phyloP scores from a whole-genome alignment of 2,888 invertebrate species.

The Poecilus cupreus region DNA sequence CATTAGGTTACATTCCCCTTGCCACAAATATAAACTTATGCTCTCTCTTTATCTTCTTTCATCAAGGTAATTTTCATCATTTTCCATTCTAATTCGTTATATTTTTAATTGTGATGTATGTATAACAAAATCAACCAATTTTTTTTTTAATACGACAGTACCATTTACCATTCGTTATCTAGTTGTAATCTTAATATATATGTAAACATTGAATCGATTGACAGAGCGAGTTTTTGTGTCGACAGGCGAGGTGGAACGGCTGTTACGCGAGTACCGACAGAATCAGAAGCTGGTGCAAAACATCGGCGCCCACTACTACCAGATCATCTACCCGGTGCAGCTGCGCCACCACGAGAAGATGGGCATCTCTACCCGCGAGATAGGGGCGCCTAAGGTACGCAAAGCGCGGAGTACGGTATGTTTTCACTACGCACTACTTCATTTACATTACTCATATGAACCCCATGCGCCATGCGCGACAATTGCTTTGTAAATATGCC shows the following conservation, averaged over 20 bases:
- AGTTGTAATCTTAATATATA: neutral
- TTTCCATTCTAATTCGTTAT: too few species aligned
- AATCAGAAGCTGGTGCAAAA: slow-evolving; percentile 94
- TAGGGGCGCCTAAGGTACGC: slow-evolving; percentile 90
- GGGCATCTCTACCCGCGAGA: slow-evolving; percentile 95
- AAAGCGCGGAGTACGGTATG: slow-evolving; percentile 77
- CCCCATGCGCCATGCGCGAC: neutral
- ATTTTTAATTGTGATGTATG: too few species aligned
- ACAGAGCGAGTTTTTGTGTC: slow-evolving; percentile 61
- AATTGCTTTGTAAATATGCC: slow-evolving; percentile 31
- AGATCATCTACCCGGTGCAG: slow-evolving; percentile 96
- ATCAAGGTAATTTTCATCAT: too few species aligned
- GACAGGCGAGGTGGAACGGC: slow-evolving; percentile 92
- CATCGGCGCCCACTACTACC: slow-evolving; percentile 93
- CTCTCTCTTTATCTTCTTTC: too few species aligned
- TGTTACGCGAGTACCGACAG: slow-evolving; percentile 92
- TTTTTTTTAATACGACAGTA: too few species aligned
- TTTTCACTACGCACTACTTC: slow-evolving; percentile 71
- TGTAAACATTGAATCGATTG: neutral
- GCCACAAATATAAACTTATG: too few species aligned
- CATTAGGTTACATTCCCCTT: too few species aligned
- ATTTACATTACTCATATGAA: slow-evolving; percentile 60
- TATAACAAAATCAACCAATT: too few species aligned
- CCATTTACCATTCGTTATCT: neutral
- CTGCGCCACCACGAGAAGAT: slow-evolving; percentile 95